A percentile compares a stretch with the other conserved stretches of the same genome.
Conservation (phyloP, 2,113 vertebrate species). For the Cariama cristata region DNA sequence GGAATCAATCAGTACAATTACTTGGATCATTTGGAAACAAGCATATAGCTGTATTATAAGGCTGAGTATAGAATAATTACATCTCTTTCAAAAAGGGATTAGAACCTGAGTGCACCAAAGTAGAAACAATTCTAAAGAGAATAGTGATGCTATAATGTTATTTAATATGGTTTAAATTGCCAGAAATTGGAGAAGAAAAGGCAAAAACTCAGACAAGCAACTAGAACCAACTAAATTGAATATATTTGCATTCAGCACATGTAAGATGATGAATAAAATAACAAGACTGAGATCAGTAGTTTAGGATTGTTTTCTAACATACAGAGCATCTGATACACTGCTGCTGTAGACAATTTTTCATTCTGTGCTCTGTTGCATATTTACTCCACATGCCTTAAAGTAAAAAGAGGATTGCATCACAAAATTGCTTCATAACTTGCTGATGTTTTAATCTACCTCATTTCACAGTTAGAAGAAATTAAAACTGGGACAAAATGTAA, state of each 20-base stretch:
- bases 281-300: not conserved
- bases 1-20: not conserved
- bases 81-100: not conserved
- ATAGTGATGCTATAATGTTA: not conserved
- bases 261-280: not conserved
- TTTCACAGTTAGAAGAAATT: not conserved
- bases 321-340: not conserved
- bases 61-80: not conserved
- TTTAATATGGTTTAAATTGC: not conserved
- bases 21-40: not conserved
- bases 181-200: not conserved
- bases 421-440: not conserved
- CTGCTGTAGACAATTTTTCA: not conserved
- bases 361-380: not conserved
- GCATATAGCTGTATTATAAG: not conserved
- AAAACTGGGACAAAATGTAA: not conserved
- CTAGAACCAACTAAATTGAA: not conserved
- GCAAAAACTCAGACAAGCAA: not conserved
- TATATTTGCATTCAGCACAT: not conserved
- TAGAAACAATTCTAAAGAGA: not conserved
- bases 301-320: not conserved
- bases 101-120: not conserved
- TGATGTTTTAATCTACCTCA: not conserved
- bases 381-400: not conserved
- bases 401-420: not conserved